A percentile compares a stretch with the other conserved stretches of the same genome.
phyloP scores from a whole-genome alignment of 2,797 vertebrate genomes.

The Morelia viridis region DNA sequence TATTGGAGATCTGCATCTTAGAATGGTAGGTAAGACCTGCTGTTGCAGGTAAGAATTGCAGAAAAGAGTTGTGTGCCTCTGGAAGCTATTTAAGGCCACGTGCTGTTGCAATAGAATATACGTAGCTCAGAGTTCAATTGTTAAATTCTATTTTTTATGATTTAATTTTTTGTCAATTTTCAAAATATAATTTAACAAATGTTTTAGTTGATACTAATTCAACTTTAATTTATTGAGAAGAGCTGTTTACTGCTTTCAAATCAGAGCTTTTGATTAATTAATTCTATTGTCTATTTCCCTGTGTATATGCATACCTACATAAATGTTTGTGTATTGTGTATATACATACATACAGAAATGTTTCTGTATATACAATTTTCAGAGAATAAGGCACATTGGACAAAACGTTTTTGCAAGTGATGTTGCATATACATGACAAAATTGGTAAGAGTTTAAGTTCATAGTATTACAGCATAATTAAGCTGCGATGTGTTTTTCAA shows the following conservation, averaged over 20 bases:
- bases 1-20: background rate
- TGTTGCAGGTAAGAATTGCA: background rate
- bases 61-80: background rate
- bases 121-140: background rate
- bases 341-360: background rate
- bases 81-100: background rate
- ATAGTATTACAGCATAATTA: background rate
- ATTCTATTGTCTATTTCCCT: background rate
- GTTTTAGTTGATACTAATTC: background rate
- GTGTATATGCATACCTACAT: background rate
- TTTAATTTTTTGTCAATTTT: background rate
- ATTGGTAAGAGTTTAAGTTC: too few relatives aligned
- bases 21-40: background rate
- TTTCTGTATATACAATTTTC: background rate
- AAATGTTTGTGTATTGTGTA: background rate
- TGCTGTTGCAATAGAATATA: background rate
- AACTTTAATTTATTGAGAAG: background rate
- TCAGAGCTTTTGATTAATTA: background rate
- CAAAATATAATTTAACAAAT: slow-evolving; percentile 1
- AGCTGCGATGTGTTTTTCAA: background rate
- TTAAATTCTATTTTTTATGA: background rate
- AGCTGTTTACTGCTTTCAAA: background rate
- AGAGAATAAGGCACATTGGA: background rate
- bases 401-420: background rate
- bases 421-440: too few relatives aligned